Percentiles rank a stretch among this genome's conserved stretches.
Conservation (phyloP, 2,113 vertebrate genomes). For the Hippoglossus stenolepis region DNA sequence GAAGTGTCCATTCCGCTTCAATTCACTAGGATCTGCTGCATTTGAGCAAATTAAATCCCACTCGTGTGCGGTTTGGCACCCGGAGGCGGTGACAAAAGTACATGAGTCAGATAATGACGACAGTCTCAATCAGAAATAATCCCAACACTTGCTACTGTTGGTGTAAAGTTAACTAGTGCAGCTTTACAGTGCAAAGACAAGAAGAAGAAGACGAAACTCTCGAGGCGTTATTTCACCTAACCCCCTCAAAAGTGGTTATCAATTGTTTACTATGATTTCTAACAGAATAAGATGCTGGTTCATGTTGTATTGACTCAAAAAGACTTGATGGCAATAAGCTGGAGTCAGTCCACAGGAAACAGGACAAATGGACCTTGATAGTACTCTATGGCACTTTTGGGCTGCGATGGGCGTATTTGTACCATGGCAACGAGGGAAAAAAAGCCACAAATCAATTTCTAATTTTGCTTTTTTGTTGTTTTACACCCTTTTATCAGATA, state of each 20-base stretch:
- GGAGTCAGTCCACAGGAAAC: slow-evolving; percentile 14
- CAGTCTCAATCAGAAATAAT: background rate
- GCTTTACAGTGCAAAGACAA: slow-evolving; percentile 26
- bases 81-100: background rate
- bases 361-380: slow-evolving; percentile 19
- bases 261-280: slow-evolving; percentile 22
- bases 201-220: background rate
- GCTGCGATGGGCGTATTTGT: background rate
- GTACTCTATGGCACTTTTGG: slow-evolving; percentile 51
- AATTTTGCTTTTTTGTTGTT: slow-evolving; percentile 3
- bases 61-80: background rate
- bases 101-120: background rate
- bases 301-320: slow-evolving; percentile 11
- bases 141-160: background rate
- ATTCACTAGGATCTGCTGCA: background rate
- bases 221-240: background rate
- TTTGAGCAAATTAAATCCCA: slow-evolving; percentile 12
- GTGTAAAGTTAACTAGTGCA: slow-evolving; percentile 27
- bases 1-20: background rate
- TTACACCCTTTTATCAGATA: slow-evolving; percentile 29
- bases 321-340: background rate
- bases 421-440: slow-evolving; percentile 37
- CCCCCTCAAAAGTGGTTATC: background rate
- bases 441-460: slow-evolving; percentile 56
- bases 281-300: slow-evolving; percentile 17